Conservation (phyloP, 2,888 invertebrate species). For the Rhamphomyia laevipes region DNA sequence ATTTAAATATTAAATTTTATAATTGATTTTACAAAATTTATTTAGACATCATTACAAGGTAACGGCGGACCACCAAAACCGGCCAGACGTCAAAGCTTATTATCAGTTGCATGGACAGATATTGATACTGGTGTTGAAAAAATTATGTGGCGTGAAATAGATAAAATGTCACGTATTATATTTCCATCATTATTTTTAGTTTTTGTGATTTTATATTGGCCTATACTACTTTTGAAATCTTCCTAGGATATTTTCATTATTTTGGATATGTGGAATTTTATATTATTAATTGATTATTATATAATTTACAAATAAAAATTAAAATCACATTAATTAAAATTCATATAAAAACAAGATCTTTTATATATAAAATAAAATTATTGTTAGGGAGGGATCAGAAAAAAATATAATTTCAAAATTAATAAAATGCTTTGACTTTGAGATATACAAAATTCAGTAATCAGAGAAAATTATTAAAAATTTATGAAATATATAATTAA, state of each 20-base stretch:
- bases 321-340: too few relatives aligned
- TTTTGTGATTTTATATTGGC: slow-evolving; percentile 69
- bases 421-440: too few relatives aligned
- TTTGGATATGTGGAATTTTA: too few relatives aligned
- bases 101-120: slow-evolving; percentile 52
- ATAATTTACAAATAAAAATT: too few relatives aligned
- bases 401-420: too few relatives aligned
- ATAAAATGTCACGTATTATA: slow-evolving; percentile 60
- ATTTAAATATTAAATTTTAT: neutral
- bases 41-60: slow-evolving; percentile 36
- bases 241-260: slow-evolving; percentile 30
- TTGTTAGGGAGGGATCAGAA: too few relatives aligned
- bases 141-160: slow-evolving; percentile 68
- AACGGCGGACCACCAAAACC: slow-evolving; percentile 38
- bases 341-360: too few relatives aligned
- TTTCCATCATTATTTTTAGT: slow-evolving; percentile 69
- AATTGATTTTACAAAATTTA: slow-evolving; percentile 1
- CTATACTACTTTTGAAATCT: slow-evolving; percentile 58
- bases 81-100: slow-evolving; percentile 33
- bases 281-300: too few relatives aligned
- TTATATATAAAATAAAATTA: too few relatives aligned
- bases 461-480: too few relatives aligned
- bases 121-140: slow-evolving; percentile 57
- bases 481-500: too few relatives aligned
- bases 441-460: too few relatives aligned